These are phyloP conservation scores for Halcyon senegalensis DNA, from an alignment of 2,113 vertebrate genomes.

Conservation along the genomic window DNA sequence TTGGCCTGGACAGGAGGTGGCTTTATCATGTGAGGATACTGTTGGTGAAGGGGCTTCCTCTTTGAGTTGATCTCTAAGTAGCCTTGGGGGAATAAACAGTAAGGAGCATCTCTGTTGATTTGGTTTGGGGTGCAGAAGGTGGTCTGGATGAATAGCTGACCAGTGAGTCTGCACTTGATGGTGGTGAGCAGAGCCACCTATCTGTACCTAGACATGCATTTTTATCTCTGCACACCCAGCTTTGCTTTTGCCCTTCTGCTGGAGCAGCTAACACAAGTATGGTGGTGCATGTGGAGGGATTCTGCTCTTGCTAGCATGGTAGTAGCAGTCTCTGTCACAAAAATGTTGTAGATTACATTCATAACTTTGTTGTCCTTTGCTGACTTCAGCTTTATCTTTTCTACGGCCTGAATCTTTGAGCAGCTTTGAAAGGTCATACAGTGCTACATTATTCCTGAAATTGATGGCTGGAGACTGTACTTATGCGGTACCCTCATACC, in stretches of 20 bases:
- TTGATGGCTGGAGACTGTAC: not conserved
- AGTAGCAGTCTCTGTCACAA: not conserved
- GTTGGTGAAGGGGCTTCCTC: not conserved
- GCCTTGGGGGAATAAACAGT: too few relatives aligned
- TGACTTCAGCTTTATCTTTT: not conserved
- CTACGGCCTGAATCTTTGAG: not conserved
- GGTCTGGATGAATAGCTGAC: not conserved
- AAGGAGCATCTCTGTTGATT: not conserved
- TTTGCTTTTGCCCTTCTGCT: not conserved
- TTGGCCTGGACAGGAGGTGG: not conserved
- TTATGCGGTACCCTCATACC: not conserved
- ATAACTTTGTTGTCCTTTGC: not conserved
- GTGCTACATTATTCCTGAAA: not conserved
- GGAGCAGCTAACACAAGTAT: not conserved
- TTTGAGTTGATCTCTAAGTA: not conserved
- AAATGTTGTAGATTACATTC: not conserved
- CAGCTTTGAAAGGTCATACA: not conserved
- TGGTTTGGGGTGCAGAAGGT: not conserved
- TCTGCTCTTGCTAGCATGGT: not conserved
- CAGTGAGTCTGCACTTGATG: too few relatives aligned
- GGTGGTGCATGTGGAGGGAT: not conserved
- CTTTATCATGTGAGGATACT: rapidly evolving
- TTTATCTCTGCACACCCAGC: not conserved
- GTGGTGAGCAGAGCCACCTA: not conserved
- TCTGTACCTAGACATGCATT: rapidly evolving